Percentiles rank a stretch among this genome's conserved stretches.
Conservation (phyloP, 2,797 vertebrate species). For the Characodon lateralis region DNA sequence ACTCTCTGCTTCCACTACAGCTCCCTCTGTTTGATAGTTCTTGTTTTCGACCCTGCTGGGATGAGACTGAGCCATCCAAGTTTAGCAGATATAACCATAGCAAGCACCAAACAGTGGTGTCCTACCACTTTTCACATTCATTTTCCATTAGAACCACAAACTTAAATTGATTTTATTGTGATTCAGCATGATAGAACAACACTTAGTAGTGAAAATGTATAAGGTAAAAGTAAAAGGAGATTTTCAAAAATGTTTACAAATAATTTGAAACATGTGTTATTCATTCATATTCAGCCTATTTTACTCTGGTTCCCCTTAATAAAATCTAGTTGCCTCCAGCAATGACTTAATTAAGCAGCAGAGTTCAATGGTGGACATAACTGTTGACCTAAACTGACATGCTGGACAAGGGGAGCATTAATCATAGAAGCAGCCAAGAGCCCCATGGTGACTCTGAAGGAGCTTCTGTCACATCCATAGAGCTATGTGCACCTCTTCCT, state of each 20-base stretch:
- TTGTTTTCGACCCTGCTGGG: background rate
- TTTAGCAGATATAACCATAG: slow-evolving; percentile 10
- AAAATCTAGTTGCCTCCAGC: background rate
- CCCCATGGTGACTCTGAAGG: too few relatives aligned
- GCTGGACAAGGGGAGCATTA: too few relatives aligned
- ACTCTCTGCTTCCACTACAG: slow-evolving; percentile 15
- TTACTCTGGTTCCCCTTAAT: too few relatives aligned
- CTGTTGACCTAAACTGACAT: background rate
- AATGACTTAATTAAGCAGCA: background rate
- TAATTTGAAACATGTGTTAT: background rate
- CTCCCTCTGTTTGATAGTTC: slow-evolving; percentile 1
- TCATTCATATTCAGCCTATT: background rate
- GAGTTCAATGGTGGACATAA: background rate
- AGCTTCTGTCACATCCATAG: too few relatives aligned
- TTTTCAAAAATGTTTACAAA: background rate
- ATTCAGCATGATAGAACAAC: background rate
- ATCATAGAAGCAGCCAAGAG: too few relatives aligned
- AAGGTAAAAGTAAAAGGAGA: background rate
- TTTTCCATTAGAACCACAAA: background rate
- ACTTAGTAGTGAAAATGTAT: background rate
- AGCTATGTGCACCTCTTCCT: too few relatives aligned
- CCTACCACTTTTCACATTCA: background rate
- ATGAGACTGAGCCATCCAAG: background rate
- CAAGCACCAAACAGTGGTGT: background rate
- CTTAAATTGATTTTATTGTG: background rate